Conservation (phyloP, 2,888 invertebrate genomes). For the Aethes cnicana region DNA sequence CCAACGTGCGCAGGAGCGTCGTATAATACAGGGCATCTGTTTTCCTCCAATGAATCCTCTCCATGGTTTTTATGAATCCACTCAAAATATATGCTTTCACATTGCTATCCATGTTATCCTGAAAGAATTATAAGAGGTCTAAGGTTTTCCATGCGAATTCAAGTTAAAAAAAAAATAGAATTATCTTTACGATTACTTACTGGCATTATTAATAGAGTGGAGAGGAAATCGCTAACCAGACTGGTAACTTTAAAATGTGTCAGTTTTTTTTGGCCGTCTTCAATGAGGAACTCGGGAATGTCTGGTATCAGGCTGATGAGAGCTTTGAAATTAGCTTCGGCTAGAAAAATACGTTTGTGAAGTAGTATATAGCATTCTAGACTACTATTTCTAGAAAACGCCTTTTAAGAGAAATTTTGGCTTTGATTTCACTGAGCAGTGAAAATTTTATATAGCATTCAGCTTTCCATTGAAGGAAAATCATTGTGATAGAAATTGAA, state of each 20-base stretch:
- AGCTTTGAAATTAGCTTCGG: constrained; percentile 96
- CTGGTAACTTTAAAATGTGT: constrained; percentile 87
- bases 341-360: constrained; percentile 74
- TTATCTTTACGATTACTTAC: too few species aligned
- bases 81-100: constrained; percentile 91
- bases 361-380: too few species aligned
- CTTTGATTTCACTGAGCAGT: too few species aligned
- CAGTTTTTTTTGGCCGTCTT: constrained; percentile 88
- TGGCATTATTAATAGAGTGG: constrained; percentile 91
- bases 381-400: too few species aligned
- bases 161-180: too few species aligned
- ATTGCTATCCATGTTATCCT: constrained; percentile 93
- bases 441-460: too few species aligned
- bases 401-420: too few species aligned
- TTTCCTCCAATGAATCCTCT: constrained; percentile 87
- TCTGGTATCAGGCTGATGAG: constrained; percentile 91
- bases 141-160: too few species aligned
- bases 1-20: constrained; percentile 89
- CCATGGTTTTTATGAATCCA: constrained; percentile 90
- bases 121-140: neutral
- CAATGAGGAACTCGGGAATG: constrained; percentile 85
- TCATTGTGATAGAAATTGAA: too few species aligned
- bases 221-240: constrained; percentile 89
- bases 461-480: too few species aligned
- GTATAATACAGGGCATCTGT: constrained; percentile 85